Evolutionary conservation across 2,113 vertebrate species (phyloP).

Genomic region (Dendrocopos noguchii): DNA sequence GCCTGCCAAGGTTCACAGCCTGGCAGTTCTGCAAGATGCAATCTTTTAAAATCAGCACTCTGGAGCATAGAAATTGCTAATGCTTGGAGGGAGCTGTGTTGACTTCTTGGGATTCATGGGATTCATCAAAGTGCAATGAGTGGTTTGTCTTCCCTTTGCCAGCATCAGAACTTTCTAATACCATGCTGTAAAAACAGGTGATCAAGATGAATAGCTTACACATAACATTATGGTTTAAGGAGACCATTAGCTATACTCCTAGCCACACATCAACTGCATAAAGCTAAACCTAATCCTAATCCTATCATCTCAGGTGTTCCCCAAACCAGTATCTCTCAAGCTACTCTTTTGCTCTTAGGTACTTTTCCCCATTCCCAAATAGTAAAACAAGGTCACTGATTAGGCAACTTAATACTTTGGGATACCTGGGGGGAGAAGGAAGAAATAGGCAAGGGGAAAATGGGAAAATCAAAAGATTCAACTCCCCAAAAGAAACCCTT

Average conservation of each 20-base stretch:
- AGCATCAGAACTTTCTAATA: neutral
- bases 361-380: neutral
- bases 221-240: neutral
- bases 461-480: neutral
- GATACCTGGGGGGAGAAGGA: neutral
- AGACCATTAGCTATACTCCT: neutral
- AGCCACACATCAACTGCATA: neutral
- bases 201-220: neutral
- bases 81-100: neutral
- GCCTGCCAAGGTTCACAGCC: slow-evolving; percentile 24
- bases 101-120: neutral
- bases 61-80: neutral
- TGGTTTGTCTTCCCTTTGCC: neutral
- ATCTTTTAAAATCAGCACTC: neutral
- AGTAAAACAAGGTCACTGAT: neutral
- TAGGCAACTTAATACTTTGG: neutral
- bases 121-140: neutral
- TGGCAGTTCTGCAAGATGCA: slow-evolving; percentile 13
- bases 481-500: neutral
- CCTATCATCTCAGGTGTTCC: neutral
- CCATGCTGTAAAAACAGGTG: neutral
- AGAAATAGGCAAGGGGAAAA: neutral
- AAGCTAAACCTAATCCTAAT: neutral
- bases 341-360: neutral
- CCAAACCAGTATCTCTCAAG: neutral